Conservation (phyloP, 2,888 invertebrate genomes). For the Pilophorus perplexus region DNA sequence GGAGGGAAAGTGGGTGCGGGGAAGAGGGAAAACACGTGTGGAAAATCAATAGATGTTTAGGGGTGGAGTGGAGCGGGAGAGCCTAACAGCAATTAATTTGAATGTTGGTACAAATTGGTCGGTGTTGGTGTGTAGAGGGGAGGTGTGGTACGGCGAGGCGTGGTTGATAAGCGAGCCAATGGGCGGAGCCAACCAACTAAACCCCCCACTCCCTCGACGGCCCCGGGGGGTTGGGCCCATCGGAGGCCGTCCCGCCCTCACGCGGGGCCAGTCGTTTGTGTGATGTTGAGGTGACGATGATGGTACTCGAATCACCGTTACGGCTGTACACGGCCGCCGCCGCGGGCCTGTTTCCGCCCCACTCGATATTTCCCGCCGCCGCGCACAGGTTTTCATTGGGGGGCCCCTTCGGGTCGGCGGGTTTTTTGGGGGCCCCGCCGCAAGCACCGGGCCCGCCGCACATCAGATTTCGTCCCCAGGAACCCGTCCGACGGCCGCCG, state of each 20-base stretch:
- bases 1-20: conserved; percentile 25
- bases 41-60: conserved; percentile 42
- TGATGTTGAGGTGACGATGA: conserved; percentile 45
- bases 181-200: conserved; percentile 20
- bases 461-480: conserved; percentile 38
- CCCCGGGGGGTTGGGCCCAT: neutral
- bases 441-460: conserved; percentile 51
- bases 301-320: conserved; percentile 46
- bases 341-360: conserved; percentile 48
- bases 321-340: conserved; percentile 47
- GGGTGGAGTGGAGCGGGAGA: neutral
- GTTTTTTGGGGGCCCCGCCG: conserved; percentile 52
- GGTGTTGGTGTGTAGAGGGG: conserved; percentile 17
- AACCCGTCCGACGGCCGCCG: conserved; percentile 39
- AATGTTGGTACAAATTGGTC: conserved; percentile 45
- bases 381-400: conserved; percentile 47
- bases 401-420: conserved; percentile 35
- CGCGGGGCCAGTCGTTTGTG: conserved; percentile 41
- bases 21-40: conserved; percentile 39
- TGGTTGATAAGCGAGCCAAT: conserved; percentile 28
- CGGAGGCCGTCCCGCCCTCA: conserved; percentile 12
- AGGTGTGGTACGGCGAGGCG: conserved; percentile 23
- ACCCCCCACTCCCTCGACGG: conserved; percentile 6
- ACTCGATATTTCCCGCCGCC: conserved; percentile 48
- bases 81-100: conserved; percentile 42